A percentile compares a stretch with the other conserved stretches of the same genome.
These are phyloP conservation scores for Setipinna tenuifilis DNA, from an alignment of 2,797 vertebrate species.

Conservation along the genomic window DNA sequence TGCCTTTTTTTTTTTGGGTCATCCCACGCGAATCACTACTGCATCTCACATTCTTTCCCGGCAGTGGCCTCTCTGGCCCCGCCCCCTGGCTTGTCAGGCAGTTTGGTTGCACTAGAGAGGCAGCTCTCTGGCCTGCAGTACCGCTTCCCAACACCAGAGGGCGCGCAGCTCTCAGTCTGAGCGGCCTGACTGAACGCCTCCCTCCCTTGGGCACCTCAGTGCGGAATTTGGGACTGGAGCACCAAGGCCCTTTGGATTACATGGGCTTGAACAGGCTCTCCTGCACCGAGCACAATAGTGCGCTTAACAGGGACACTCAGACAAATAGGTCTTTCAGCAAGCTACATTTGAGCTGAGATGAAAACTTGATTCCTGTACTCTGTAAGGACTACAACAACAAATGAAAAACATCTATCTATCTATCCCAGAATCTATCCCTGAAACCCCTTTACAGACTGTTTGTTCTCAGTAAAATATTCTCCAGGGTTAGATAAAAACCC, in stretches of 20 bases:
- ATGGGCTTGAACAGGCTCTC: neutral
- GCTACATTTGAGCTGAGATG: neutral
- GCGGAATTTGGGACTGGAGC: neutral
- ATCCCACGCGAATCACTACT: conserved; percentile 38
- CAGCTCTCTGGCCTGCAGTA: neutral
- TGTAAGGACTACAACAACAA: neutral
- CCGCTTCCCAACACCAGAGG: conserved; percentile 42
- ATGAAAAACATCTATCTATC: neutral
- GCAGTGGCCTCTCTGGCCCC: conserved; percentile 41
- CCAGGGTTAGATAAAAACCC: neutral
- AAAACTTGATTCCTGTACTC: neutral
- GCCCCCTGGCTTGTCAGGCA: conserved; percentile 57
- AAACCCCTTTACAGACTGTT: neutral
- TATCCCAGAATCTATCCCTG: neutral
- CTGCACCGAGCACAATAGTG: neutral
- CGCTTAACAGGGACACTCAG: neutral
- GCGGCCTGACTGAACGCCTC: conserved; percentile 31
- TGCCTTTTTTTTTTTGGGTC: neutral
- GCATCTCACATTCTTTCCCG: conserved; percentile 60
- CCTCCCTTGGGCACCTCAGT: conserved; percentile 43
- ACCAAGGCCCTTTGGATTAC: conserved; percentile 7
- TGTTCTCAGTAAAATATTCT: neutral
- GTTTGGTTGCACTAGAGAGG: conserved; percentile 6
- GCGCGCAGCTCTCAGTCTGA: conserved; percentile 23
- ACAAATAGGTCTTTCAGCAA: neutral